Evolutionary conservation across 2,797 vertebrate genomes (phyloP).

Genomic region (Coccyzus lansbergi): DNA sequence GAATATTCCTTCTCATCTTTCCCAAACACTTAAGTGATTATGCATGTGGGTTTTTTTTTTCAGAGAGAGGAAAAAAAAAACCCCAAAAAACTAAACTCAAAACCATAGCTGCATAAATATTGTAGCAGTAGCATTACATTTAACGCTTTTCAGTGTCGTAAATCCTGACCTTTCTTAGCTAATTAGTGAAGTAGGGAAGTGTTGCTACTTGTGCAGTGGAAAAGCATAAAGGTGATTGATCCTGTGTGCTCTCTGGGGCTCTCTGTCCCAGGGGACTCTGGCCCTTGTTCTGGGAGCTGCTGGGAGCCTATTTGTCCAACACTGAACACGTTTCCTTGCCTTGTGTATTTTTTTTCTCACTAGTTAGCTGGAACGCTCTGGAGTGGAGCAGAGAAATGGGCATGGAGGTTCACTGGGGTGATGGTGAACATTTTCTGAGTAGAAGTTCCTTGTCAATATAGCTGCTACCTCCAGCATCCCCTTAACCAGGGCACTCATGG

Average conservation of each 20-base stretch:
- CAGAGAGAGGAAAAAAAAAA: accelerated
- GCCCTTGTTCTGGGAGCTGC: background rate
- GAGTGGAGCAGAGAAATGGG: background rate
- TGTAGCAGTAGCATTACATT: background rate
- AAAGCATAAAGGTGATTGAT: background rate
- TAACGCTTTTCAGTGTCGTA: background rate
- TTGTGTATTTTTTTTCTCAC: background rate
- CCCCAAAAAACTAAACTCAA: too few relatives aligned
- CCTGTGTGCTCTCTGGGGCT: accelerated
- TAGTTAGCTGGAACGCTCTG: background rate
- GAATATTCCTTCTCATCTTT: background rate
- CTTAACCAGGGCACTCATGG: background rate
- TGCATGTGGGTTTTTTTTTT: background rate
- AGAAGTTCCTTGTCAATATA: background rate
- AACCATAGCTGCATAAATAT: background rate
- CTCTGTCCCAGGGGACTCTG: background rate
- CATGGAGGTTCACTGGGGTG: background rate
- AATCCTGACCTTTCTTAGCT: background rate
- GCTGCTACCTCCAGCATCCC: background rate
- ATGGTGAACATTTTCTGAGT: background rate
- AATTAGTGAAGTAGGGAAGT: background rate
- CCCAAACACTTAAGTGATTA: background rate
- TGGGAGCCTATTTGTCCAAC: background rate
- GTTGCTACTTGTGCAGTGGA: background rate
- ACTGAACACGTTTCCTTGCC: background rate